Conservation (phyloP, 2,113 vertebrate genomes). For the Ovibos moschatus region DNA sequence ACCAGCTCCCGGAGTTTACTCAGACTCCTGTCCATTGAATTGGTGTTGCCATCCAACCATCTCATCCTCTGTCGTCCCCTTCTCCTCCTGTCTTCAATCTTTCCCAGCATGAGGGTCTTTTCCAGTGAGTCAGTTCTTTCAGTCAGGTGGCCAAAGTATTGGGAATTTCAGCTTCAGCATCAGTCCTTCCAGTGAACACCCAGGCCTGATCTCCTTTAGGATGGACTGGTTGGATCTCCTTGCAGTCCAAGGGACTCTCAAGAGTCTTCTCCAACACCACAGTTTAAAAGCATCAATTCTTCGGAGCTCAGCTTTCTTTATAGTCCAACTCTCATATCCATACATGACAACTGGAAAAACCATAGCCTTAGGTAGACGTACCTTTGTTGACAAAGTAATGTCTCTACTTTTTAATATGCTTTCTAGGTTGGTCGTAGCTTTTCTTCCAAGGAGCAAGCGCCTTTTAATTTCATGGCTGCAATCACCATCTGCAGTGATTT, state of each 20-base stretch:
- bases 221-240: background rate
- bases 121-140: background rate
- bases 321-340: background rate
- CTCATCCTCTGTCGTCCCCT: background rate
- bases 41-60: background rate
- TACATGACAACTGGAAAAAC: background rate
- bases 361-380: background rate
- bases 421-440: background rate
- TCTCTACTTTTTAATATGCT: background rate
- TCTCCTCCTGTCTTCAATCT: background rate
- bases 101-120: background rate
- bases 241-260: background rate
- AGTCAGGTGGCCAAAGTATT: background rate
- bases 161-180: background rate
- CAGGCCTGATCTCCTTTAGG: background rate
- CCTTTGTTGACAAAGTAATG: background rate
- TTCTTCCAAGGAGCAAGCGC: background rate
- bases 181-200: background rate
- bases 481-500: background rate
- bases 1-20: background rate
- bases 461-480: background rate
- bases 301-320: background rate
- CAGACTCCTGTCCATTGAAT: background rate
- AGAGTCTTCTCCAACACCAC: background rate
- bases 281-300: background rate